Evolutionary conservation across 2,888 invertebrate species (phyloP).

Genomic region (Sinotaia quadrata): DNA sequence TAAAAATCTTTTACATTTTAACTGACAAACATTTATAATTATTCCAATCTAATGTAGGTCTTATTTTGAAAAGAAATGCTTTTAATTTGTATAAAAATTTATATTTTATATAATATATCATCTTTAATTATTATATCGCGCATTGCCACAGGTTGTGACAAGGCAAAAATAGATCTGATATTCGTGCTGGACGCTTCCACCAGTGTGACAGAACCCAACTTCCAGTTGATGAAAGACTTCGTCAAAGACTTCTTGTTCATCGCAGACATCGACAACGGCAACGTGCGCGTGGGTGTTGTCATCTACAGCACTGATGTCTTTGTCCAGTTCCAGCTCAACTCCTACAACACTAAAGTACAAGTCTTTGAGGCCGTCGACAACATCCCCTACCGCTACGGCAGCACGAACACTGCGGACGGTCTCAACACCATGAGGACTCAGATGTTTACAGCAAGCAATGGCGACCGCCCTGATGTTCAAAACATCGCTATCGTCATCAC

Average conservation of each 20-base stretch:
- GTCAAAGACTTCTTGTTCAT: conserved; percentile 52
- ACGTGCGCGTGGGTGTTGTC: conserved; percentile 59
- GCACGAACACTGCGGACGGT: conserved; percentile 66
- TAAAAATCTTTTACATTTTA: too few species aligned
- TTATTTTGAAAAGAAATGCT: too few species aligned
- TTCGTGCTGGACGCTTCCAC: conserved; percentile 65
- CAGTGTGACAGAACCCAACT: conserved; percentile 60
- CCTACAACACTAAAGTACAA: conserved; percentile 45
- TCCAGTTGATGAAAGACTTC: conserved; percentile 53
- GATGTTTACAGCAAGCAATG: conserved; percentile 56
- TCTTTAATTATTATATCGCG: background rate
- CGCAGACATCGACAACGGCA: conserved; percentile 56
- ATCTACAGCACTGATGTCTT: conserved; percentile 58
- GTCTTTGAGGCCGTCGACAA: conserved; percentile 52
- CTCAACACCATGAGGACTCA: conserved; percentile 52
- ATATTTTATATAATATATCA: too few species aligned
- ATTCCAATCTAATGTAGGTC: too few species aligned
- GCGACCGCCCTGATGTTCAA: conserved; percentile 57
- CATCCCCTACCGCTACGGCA: conserved; percentile 58
- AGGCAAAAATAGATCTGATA: conserved; percentile 52
- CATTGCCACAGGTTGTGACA: conserved; percentile 35
- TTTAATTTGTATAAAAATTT: too few species aligned
- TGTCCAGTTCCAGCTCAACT: conserved; percentile 57
- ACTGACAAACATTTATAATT: too few species aligned
- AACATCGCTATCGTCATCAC: conserved; percentile 64